phyloP scores from a whole-genome alignment of 2,888 invertebrate species.

The Drosophila barbarae region DNA sequence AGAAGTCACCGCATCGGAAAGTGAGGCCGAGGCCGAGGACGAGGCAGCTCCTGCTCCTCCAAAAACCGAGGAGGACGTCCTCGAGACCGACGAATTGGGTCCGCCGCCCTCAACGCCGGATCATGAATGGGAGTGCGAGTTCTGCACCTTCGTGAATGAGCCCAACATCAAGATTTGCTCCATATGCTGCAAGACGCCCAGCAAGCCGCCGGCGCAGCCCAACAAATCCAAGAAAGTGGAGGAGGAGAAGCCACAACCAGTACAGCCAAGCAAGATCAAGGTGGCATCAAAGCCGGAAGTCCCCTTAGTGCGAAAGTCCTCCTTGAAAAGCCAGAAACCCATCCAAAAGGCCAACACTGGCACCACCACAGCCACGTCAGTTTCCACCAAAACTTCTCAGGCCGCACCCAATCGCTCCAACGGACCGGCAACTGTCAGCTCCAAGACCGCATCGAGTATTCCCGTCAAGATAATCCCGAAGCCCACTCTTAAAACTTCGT shows the following conservation, averaged over 20 bases:
- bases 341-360: constrained; percentile 19
- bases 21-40: constrained; percentile 48
- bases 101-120: constrained; percentile 82
- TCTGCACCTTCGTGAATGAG: constrained; percentile 93
- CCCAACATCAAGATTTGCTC: constrained; percentile 88
- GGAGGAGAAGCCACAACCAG: constrained; percentile 19
- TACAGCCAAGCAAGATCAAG: constrained; percentile 5
- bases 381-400: not conserved
- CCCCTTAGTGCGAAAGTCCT: constrained; percentile 47
- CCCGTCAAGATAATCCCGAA: constrained; percentile 32
- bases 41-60: constrained; percentile 24
- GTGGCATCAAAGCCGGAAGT: constrained; percentile 20
- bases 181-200: constrained; percentile 92
- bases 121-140: constrained; percentile 91
- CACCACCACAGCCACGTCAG: not conserved
- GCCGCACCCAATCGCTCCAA: constrained; percentile 25
- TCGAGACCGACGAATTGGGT: constrained; percentile 64
- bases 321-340: constrained; percentile 43
- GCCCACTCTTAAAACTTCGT: constrained; percentile 53
- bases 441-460: constrained; percentile 22
- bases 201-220: constrained; percentile 67
- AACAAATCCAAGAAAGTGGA: constrained; percentile 15
- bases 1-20: constrained; percentile 45
- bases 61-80: constrained; percentile 12
- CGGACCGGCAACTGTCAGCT: not conserved